A percentile compares a stretch with the other conserved stretches of the same genome.
phyloP scores from a whole-genome alignment of 2,888 invertebrate genomes.

The Acrocyrtus sp. region DNA sequence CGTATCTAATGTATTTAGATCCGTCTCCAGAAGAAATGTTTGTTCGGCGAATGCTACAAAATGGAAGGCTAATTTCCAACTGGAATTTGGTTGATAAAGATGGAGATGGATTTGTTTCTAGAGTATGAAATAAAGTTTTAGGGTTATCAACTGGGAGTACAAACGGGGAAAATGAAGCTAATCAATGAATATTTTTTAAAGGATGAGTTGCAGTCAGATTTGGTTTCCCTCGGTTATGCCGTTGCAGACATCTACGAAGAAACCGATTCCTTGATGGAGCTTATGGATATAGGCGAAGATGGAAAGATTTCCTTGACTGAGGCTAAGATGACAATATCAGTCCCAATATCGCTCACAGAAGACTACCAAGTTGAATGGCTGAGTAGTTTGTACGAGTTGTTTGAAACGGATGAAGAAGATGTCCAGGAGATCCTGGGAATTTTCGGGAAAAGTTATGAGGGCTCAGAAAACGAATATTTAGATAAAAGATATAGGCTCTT shows the following conservation, averaged over 20 bases:
- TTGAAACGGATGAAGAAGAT: constrained; percentile 24
- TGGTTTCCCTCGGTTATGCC: background rate
- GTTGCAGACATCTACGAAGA: background rate
- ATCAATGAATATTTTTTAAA: constrained; percentile 1
- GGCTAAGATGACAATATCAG: constrained; percentile 7
- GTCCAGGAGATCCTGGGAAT: constrained; percentile 3
- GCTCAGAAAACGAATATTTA: background rate
- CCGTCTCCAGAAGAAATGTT: constrained; percentile 31
- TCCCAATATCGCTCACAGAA: constrained; percentile 3
- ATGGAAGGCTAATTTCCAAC: constrained; percentile 2
- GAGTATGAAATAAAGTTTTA: constrained; percentile 1
- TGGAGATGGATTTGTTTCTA: constrained; percentile 10
- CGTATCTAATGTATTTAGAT: constrained; percentile 12
- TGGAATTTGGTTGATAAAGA: constrained; percentile 14
- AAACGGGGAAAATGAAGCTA: too few relatives aligned
- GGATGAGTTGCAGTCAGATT: constrained; percentile 10
- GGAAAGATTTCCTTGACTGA: constrained; percentile 2
- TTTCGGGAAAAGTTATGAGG: background rate
- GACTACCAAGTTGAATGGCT: constrained; percentile 28
- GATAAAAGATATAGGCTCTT: constrained; percentile 6
- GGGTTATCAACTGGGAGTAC: too few relatives aligned
- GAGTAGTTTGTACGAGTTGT: constrained; percentile 26
- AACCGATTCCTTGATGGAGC: background rate
- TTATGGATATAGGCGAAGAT: constrained; percentile 12
- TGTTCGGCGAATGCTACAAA: constrained; percentile 11